These are phyloP conservation scores for Drosophila mulleri DNA, from an alignment of 2,888 invertebrate species.

Conservation along the genomic window DNA sequence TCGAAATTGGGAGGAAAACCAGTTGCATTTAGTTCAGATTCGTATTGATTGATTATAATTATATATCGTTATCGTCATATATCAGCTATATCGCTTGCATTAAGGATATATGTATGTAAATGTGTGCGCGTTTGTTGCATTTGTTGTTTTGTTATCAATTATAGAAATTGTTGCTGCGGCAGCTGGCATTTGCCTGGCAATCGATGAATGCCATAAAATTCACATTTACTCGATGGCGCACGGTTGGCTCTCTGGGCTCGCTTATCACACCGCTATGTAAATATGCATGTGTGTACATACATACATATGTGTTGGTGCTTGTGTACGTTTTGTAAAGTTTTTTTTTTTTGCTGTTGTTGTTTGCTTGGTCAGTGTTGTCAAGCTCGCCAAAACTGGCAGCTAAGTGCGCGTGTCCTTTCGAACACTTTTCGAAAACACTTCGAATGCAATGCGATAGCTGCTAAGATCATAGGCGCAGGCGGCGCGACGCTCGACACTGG, in stretches of 20 bases:
- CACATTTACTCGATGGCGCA: conserved; percentile 34
- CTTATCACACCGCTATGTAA: conserved; percentile 43
- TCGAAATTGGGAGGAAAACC: conserved; percentile 53
- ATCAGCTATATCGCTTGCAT: conserved; percentile 15
- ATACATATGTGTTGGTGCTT: neutral
- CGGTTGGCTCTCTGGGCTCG: conserved; percentile 27
- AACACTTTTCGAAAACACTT: conserved; percentile 30
- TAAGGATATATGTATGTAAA: conserved; percentile 30
- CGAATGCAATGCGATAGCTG: conserved; percentile 15
- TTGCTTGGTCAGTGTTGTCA: conserved; percentile 12
- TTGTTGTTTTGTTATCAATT: conserved; percentile 37
- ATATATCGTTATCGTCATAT: conserved; percentile 13
- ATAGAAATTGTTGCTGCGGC: conserved; percentile 16
- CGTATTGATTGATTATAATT: conserved; percentile 55
- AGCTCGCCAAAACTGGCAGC: conserved; percentile 28
- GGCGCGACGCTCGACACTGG: conserved; percentile 28
- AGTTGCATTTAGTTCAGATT: conserved; percentile 51
- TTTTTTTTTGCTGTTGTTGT: neutral
- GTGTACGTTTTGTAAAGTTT: neutral
- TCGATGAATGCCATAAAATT: conserved; percentile 41
- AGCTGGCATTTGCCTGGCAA: conserved; percentile 20
- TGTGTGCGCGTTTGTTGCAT: conserved; percentile 6
- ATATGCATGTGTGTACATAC: conserved; percentile 1
- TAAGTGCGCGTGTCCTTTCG: conserved; percentile 41
- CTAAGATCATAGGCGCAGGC: conserved; percentile 17